A percentile compares a stretch with the other conserved stretches of the same genome.
These are phyloP conservation scores for Prorops nasuta DNA, from an alignment of 1,140 invertebrate genomes.

Conservation along the genomic window DNA sequence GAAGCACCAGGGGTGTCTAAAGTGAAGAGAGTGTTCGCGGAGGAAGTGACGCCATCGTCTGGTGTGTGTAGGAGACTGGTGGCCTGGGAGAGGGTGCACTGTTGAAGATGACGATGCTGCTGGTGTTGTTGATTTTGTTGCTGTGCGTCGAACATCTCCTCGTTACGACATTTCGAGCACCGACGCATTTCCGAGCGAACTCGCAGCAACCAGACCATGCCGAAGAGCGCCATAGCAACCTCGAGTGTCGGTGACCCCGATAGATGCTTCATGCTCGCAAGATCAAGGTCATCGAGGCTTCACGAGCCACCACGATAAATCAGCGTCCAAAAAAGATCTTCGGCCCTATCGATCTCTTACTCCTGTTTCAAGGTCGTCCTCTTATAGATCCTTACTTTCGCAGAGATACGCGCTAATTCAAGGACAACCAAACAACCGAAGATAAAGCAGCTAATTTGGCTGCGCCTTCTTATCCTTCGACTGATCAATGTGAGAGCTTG, in stretches of 20 bases:
- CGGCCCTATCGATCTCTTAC: neutral
- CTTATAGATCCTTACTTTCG: too few relatives aligned
- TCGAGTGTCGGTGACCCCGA: slow-evolving; percentile 43
- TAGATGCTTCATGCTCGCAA: slow-evolving; percentile 51
- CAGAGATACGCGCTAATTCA: too few relatives aligned
- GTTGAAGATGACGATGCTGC: slow-evolving; percentile 33
- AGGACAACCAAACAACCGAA: too few relatives aligned
- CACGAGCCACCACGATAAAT: slow-evolving; percentile 48
- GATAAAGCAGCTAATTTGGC: too few relatives aligned
- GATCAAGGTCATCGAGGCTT: slow-evolving; percentile 48
- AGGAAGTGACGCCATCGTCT: slow-evolving; percentile 47
- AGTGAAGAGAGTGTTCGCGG: slow-evolving; percentile 57
- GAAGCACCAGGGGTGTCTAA: slow-evolving; percentile 55
- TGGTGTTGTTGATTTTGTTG: slow-evolving; percentile 37
- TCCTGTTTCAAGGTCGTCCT: neutral
- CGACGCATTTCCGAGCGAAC: slow-evolving; percentile 73
- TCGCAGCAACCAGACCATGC: slow-evolving; percentile 78
- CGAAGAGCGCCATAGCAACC: slow-evolving; percentile 76
- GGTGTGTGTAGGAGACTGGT: slow-evolving; percentile 38
- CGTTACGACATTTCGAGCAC: slow-evolving; percentile 67
- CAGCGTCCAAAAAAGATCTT: slow-evolving; percentile 28
- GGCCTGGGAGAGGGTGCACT: slow-evolving; percentile 31
- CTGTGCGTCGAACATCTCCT: slow-evolving; percentile 51
- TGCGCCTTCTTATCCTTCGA: too few relatives aligned
- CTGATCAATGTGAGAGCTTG: too few relatives aligned